A percentile compares a stretch with the other conserved stretches of the same genome.
phyloP scores from a whole-genome alignment of 1,140 invertebrate species.

The Sinella curviseta region DNA sequence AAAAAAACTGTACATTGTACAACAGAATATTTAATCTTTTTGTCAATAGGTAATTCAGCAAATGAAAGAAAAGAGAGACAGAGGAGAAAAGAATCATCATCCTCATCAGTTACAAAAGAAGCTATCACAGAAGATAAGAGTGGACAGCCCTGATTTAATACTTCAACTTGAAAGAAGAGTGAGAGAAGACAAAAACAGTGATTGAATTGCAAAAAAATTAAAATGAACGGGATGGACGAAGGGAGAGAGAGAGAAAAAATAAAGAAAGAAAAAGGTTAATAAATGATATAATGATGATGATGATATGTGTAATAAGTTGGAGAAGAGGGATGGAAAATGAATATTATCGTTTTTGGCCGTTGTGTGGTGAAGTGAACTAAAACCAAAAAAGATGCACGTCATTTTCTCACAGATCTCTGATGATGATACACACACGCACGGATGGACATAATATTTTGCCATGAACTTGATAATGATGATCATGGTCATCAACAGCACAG shows the following conservation, averaged over 20 bases:
- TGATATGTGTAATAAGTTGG: not conserved
- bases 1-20: too few relatives aligned
- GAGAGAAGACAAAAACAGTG: not conserved
- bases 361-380: not conserved
- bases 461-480: not conserved
- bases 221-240: too few relatives aligned
- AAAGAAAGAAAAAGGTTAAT: not conserved
- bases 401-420: conserved; percentile 41
- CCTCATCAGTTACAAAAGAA: conserved; percentile 4
- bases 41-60: conserved; percentile 4
- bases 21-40: not conserved
- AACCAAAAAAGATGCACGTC: conserved; percentile 46
- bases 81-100: not conserved
- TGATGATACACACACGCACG: not conserved
- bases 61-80: not conserved
- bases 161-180: not conserved
- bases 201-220: conserved; percentile 10
- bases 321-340: not conserved
- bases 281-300: not conserved
- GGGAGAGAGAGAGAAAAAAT: too few relatives aligned
- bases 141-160: conserved; percentile 25
- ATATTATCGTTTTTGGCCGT: not conserved
- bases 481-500: not conserved
- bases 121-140: conserved; percentile 21
- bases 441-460: conserved; percentile 15